These are phyloP conservation scores for Agriopis marginaria DNA, from an alignment of 2,888 invertebrate genomes.

Conservation along the genomic window DNA sequence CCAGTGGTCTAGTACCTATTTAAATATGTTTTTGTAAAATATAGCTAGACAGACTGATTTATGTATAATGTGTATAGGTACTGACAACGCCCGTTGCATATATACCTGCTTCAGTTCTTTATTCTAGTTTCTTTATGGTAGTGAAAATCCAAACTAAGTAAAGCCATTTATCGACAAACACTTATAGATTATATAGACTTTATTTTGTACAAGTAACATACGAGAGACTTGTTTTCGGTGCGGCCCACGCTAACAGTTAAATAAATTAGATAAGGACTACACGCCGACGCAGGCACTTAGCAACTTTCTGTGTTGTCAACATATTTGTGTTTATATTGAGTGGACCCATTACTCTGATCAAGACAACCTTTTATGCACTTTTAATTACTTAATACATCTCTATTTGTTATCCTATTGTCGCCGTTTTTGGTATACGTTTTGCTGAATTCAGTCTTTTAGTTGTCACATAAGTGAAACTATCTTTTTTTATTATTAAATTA, in stretches of 20 bases:
- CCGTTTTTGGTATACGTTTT: too few relatives aligned
- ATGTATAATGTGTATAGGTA: too few relatives aligned
- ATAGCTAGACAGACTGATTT: too few relatives aligned
- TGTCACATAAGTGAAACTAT: too few relatives aligned
- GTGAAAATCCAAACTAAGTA: neutral
- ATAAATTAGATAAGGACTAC: slow-evolving; percentile 78
- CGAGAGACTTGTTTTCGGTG: slow-evolving; percentile 69
- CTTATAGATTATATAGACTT: slow-evolving; percentile 21
- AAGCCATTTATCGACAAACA: neutral
- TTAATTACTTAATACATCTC: slow-evolving; percentile 19
- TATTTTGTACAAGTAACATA: slow-evolving; percentile 41
- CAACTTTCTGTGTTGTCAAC: slow-evolving; percentile 74
- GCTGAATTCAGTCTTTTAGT: too few relatives aligned
- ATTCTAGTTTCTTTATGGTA: too few relatives aligned
- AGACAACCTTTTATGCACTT: slow-evolving; percentile 33
- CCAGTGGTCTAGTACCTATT: too few relatives aligned
- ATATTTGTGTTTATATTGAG: slow-evolving; percentile 67
- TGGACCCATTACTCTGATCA: slow-evolving; percentile 58
- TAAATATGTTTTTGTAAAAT: too few relatives aligned
- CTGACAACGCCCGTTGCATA: too few relatives aligned
- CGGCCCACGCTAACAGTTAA: slow-evolving; percentile 69
- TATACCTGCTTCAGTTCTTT: too few relatives aligned
- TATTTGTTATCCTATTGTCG: neutral
- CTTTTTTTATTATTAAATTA: too few relatives aligned
- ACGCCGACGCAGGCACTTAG: slow-evolving; percentile 70